phyloP scores from a whole-genome alignment of 2,113 vertebrate genomes.

The Nerophis ophidion region DNA sequence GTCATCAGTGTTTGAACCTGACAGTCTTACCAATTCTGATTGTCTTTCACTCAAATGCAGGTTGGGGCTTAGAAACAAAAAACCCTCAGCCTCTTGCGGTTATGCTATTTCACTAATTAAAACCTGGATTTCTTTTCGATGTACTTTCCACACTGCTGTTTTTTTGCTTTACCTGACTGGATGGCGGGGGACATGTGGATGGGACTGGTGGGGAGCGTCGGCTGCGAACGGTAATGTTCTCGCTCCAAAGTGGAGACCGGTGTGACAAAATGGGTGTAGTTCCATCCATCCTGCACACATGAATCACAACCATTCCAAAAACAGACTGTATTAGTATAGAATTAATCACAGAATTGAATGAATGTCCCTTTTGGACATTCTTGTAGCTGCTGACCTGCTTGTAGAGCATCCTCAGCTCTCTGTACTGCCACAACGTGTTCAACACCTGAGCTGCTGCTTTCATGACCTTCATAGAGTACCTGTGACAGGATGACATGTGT shows the following conservation, averaged over 20 bases:
- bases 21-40: too few relatives aligned
- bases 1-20: too few relatives aligned
- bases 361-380: too few relatives aligned
- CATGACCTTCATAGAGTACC: constrained; percentile 93
- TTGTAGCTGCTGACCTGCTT: constrained; percentile 79
- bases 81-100: too few relatives aligned
- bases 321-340: not conserved
- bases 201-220: constrained; percentile 88
- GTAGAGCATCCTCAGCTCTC: constrained; percentile 94
- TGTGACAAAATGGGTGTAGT: constrained; percentile 96
- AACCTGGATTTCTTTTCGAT: too few relatives aligned
- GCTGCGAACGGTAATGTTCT: constrained; percentile 94
- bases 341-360: too few relatives aligned
- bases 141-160: not conserved
- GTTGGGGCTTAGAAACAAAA: too few relatives aligned
- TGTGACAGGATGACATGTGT: constrained; percentile 33
- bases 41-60: too few relatives aligned
- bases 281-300: constrained; percentile 88
- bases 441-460: constrained; percentile 96
- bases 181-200: constrained; percentile 93
- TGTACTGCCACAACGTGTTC: constrained; percentile 96
- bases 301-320: not conserved
- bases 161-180: constrained; percentile 83
- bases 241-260: constrained; percentile 92
- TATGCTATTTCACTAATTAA: too few relatives aligned